phyloP scores from a whole-genome alignment of 2,113 vertebrate genomes.

The Elgaria multicarinata region DNA sequence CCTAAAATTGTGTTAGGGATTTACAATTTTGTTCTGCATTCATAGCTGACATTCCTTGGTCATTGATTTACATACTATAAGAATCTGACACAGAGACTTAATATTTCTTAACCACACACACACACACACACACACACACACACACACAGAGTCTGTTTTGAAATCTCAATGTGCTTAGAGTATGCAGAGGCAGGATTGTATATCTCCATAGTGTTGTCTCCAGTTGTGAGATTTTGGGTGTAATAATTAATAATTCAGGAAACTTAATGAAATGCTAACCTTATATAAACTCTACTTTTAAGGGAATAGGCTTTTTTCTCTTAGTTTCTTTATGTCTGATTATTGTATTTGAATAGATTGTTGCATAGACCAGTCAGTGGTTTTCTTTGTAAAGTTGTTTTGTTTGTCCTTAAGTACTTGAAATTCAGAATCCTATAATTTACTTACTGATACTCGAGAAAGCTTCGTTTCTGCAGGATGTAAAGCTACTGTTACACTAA shows the following conservation, averaged over 20 bases:
- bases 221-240: not conserved
- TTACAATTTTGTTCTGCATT: constrained; percentile 46
- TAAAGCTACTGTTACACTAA: not conserved
- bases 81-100: constrained; percentile 13
- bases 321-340: not conserved
- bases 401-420: constrained; percentile 10
- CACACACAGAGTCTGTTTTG: not conserved
- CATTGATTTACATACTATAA: constrained; percentile 42
- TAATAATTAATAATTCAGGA: constrained; percentile 8
- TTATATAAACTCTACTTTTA: not conserved
- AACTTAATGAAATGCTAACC: not conserved
- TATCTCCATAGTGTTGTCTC: not conserved
- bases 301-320: not conserved
- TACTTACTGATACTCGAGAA: not conserved
- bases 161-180: not conserved
- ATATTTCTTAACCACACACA: not conserved
- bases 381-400: constrained; percentile 16
- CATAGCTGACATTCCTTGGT: constrained; percentile 37
- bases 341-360: not conserved
- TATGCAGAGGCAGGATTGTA: not conserved
- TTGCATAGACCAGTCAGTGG: not conserved
- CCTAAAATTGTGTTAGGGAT: constrained; percentile 48
- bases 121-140: not conserved
- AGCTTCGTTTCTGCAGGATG: not conserved
- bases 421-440: constrained; percentile 7